Evolutionary conservation across 2,888 invertebrate species (phyloP), one percentile per base, ranked within the genome.

Genomic region (Drosophila affinis): DNA sequence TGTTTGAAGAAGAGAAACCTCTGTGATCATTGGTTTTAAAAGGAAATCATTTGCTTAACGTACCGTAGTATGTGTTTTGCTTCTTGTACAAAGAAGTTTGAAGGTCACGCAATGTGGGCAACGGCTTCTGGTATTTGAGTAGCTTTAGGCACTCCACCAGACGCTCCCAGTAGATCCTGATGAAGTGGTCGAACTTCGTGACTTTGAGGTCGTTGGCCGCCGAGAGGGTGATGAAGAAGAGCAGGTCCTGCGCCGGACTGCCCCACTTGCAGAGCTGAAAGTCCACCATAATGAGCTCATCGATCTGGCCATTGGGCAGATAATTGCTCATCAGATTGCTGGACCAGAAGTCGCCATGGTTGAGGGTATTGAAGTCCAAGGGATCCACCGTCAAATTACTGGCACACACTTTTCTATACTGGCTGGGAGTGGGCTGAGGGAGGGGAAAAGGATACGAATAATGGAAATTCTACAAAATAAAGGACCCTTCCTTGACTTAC

Each of bases 281-380:
- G 65, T 91, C 92, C 3, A 91, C 64, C 62, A 91, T 76, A 0
- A 84, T 65, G 0, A 89, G 51, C 45, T 91, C 78, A 45, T 81
- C 68, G 2, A 91, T 62, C 7, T 29, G 27, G 0, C 85, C 88
- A 44, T 72, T 46, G 0, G 77, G 54, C 4, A 77, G 58, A 65
- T 90, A 85, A 12, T 82, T 81, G 55, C 84, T 88, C 91, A 91
- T 91, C 0, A 91, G 76, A 39, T 91, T 91, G 48, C 91, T 91
- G 3, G 88, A 83, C 91, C 91, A 91, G 60, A 88, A 90, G 62
- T 91, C 91, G 0, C 91, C 90, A 70, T 91, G 91, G 48, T 73
- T 90, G 0, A 91, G 65, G 0, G 90, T 90, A 68, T 88, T 88
- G 18, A 91, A 90, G 0, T 75, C 76, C 14, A 62, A 29, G 0